Evolutionary conservation across 2,888 invertebrate species (phyloP).

Genomic region (Chrysolina americana): DNA sequence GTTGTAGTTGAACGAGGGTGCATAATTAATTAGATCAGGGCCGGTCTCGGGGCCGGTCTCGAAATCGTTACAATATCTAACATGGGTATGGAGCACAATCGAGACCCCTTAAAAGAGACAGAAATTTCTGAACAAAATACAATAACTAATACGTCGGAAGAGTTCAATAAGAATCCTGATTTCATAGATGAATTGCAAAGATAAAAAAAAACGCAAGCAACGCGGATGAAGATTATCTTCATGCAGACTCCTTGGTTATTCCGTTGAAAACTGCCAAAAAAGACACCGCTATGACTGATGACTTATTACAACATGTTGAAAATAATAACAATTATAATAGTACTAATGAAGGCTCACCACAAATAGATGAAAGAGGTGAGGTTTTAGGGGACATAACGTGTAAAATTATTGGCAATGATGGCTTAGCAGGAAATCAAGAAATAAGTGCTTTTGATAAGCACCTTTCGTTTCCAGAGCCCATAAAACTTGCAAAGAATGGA

Average conservation of each 20-base stretch:
- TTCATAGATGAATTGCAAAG: background rate
- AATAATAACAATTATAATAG: background rate
- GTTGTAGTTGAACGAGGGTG: too few species aligned
- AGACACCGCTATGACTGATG: background rate
- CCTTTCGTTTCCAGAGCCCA: conserved; percentile 2
- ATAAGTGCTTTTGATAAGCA: background rate
- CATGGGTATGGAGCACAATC: background rate
- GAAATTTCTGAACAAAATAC: background rate
- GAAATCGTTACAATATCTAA: too few species aligned
- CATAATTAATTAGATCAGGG: too few species aligned
- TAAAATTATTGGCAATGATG: background rate
- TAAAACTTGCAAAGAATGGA: background rate
- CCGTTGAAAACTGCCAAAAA: background rate
- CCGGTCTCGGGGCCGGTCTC: too few species aligned
- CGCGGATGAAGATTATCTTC: background rate
- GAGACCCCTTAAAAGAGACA: background rate
- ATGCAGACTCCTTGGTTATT: background rate
- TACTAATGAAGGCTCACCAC: background rate
- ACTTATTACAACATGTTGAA: background rate
- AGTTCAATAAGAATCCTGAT: background rate
- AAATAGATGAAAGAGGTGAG: background rate
- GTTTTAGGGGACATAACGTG: background rate
- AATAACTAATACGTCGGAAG: background rate
- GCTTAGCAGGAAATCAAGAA: background rate
- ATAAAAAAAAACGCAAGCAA: background rate